phyloP scores from a whole-genome alignment of 2,797 vertebrate genomes.

The Syndactyla subalaris region DNA sequence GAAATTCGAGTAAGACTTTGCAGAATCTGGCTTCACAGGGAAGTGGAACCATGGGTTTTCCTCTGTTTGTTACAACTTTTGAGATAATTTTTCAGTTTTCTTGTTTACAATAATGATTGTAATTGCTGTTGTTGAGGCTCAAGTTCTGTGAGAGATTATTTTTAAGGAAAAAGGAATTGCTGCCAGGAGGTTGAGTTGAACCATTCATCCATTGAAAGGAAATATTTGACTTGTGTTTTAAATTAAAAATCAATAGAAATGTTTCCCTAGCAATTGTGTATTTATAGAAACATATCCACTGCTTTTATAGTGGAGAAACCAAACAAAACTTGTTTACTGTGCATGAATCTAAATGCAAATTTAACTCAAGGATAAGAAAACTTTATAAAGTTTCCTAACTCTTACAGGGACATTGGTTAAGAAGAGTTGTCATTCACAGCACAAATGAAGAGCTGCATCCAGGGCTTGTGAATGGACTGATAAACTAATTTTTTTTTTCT shows the following conservation, averaged over 20 bases:
- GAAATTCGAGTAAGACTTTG: neutral
- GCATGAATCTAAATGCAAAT: neutral
- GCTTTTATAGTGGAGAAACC: neutral
- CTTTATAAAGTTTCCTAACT: neutral
- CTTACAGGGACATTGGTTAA: neutral
- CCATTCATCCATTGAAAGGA: slow-evolving; percentile 16
- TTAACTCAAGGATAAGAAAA: neutral
- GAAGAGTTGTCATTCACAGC: neutral
- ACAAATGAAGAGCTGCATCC: neutral
- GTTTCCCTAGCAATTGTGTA: neutral
- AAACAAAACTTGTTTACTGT: slow-evolving; percentile 29
- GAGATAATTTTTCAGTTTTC: neutral
- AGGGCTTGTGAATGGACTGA: neutral
- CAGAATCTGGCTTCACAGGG: neutral
- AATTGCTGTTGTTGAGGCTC: neutral
- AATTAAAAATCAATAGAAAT: slow-evolving; percentile 40
- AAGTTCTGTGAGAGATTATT: neutral
- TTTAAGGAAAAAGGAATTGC: slow-evolving; percentile 11
- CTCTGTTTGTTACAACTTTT: neutral
- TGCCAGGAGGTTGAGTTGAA: neutral
- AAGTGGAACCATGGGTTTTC: neutral
- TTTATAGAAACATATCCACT: slow-evolving; percentile 42
- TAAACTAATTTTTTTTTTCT: neutral
- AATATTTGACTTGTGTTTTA: slow-evolving; percentile 37
- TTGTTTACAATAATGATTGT: neutral